phyloP scores from a whole-genome alignment of 2,113 vertebrate genomes.

The Apodemus sylvaticus region DNA sequence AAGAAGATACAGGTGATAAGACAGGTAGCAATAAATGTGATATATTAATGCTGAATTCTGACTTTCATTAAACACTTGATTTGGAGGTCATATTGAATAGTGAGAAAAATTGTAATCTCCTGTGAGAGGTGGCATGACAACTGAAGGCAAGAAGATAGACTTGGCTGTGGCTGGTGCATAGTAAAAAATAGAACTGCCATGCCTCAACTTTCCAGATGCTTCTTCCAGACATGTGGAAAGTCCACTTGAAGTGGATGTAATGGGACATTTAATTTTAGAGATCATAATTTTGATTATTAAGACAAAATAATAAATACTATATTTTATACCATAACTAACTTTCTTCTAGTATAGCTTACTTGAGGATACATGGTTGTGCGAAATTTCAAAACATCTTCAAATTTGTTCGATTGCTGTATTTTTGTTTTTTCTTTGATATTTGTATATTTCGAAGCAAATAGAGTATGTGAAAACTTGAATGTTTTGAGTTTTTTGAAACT shows the following conservation, averaged over 20 bases:
- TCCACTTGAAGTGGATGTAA: not conserved
- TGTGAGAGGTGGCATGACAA: not conserved
- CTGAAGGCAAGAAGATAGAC: not conserved
- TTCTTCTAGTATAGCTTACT: not conserved
- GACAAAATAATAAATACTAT: not conserved
- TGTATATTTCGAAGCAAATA: not conserved
- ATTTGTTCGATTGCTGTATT: not conserved
- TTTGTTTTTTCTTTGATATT: not conserved
- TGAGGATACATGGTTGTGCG: not conserved
- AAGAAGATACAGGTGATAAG: not conserved
- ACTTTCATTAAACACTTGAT: not conserved
- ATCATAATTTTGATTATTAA: constrained; percentile 17
- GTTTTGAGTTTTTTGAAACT: not conserved
- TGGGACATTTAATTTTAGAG: not conserved
- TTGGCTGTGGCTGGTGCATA: not conserved
- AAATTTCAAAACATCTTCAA: not conserved
- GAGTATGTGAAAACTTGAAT: not conserved
- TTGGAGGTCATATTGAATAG: not conserved
- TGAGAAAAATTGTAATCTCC: not conserved
- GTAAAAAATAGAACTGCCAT: not conserved
- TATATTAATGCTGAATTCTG: not conserved
- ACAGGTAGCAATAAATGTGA: not conserved
- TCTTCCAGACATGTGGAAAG: not conserved
- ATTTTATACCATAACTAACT: not conserved
- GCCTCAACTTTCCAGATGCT: not conserved